These are phyloP conservation scores for Loriculus beryllinus DNA, from an alignment of 2,797 vertebrate genomes.

Conservation along the genomic window DNA sequence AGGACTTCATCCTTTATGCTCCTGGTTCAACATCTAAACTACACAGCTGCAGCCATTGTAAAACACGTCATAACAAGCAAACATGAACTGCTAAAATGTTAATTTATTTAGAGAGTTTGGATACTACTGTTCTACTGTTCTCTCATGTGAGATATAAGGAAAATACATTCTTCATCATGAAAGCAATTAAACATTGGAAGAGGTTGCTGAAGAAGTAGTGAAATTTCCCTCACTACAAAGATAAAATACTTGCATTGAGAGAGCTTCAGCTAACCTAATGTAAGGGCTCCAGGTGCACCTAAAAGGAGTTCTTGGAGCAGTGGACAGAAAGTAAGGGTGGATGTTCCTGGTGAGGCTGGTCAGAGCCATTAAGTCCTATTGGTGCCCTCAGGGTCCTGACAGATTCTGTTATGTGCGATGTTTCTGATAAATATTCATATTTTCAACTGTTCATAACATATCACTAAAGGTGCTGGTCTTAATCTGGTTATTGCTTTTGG, in stretches of 20 bases:
- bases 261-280: background rate
- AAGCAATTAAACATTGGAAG: background rate
- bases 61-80: background rate
- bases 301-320: background rate
- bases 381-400: background rate
- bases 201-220: background rate
- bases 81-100: background rate
- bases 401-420: background rate
- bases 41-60: background rate
- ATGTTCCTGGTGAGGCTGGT: background rate
- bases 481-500: background rate
- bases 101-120: background rate
- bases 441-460: background rate
- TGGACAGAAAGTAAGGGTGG: background rate
- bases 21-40: background rate
- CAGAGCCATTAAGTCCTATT: background rate
- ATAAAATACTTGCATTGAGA: background rate
- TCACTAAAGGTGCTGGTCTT: background rate
- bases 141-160: background rate
- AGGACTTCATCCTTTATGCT: background rate
- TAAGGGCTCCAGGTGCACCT: background rate
- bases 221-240: background rate
- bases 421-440: background rate
- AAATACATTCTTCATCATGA: background rate
- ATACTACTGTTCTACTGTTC: background rate